Conservation (phyloP, 2,888 invertebrate species). For the Alentia gelatinosa region DNA sequence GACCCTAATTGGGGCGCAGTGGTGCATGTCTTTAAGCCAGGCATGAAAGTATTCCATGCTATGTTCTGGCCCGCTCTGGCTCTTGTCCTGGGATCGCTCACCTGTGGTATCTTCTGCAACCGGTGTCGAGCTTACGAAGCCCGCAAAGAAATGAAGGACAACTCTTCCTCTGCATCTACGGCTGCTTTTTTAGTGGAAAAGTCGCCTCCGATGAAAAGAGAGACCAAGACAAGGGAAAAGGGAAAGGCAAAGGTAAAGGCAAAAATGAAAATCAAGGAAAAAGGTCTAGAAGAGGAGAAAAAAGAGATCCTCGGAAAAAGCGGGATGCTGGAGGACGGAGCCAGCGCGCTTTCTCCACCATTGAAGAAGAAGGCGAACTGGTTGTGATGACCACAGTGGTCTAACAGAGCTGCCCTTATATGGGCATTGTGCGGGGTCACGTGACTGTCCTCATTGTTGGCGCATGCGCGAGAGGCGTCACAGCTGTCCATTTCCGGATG, state of each 20-base stretch:
- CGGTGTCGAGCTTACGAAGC: slow-evolving; percentile 55
- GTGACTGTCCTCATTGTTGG: background rate
- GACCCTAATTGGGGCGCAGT: slow-evolving; percentile 60
- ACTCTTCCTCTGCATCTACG: slow-evolving; percentile 46
- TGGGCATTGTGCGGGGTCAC: background rate
- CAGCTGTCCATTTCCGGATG: background rate
- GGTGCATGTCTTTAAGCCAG: slow-evolving; percentile 36
- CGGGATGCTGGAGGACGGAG: slow-evolving; percentile 12
- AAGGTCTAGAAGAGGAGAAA: slow-evolving; percentile 32
- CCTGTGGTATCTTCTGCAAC: slow-evolving; percentile 61
- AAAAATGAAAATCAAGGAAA: slow-evolving; percentile 44
- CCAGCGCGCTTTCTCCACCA: slow-evolving; percentile 43
- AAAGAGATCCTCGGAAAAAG: slow-evolving; percentile 28
- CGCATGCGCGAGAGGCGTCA: background rate
- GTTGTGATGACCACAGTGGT: slow-evolving; percentile 46
- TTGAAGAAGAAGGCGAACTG: slow-evolving; percentile 53
- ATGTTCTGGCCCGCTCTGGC: slow-evolving; percentile 61
- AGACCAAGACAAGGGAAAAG: slow-evolving; percentile 40
- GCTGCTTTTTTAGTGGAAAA: slow-evolving; percentile 56
- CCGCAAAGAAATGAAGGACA: slow-evolving; percentile 27
- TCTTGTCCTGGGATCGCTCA: slow-evolving; percentile 54
- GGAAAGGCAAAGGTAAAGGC: slow-evolving; percentile 46
- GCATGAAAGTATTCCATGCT: slow-evolving; percentile 59
- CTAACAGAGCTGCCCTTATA: background rate
- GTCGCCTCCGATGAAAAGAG: slow-evolving; percentile 43